Percentiles rank a stretch among this genome's conserved stretches.
Evolutionary conservation across 2,797 vertebrate genomes (phyloP).

Genomic region (Brotula barbata): DNA sequence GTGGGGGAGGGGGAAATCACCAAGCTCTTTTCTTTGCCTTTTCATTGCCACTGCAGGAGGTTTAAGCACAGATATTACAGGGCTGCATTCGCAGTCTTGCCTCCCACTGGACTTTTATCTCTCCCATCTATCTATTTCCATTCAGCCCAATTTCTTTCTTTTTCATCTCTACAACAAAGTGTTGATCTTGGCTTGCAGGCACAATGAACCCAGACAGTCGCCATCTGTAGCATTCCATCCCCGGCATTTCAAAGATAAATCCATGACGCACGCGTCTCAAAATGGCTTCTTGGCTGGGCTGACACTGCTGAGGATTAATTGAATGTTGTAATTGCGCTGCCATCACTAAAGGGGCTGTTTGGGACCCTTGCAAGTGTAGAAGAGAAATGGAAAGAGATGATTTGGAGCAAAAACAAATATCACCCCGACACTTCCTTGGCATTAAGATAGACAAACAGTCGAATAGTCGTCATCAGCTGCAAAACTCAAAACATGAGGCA

Average conservation of each 20-base stretch:
- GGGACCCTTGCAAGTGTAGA: conserved; percentile 3
- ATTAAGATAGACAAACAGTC: conserved; percentile 18
- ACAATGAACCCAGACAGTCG: conserved; percentile 16
- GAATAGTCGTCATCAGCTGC: no score
- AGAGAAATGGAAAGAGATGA: conserved; percentile 11
- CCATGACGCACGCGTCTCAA: conserved; percentile 14
- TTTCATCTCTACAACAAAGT: conserved; percentile 2
- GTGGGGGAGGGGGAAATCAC: background rate
- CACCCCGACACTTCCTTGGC: conserved; percentile 25
- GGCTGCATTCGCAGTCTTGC: conserved; percentile 5
- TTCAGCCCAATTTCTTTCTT: background rate
- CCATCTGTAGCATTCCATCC: conserved; percentile 35
- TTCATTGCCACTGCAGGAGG: conserved; percentile 12
- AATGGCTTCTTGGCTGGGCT: conserved; percentile 30
- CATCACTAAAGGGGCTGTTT: conserved; percentile 27
- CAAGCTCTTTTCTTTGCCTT: conserved; percentile 18
- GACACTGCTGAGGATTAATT: conserved; percentile 26
- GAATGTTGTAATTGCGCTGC: conserved; percentile 24
- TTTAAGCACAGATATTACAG: conserved; percentile 7
- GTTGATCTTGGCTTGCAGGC: conserved; percentile 11
- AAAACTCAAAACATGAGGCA: conserved; percentile 42
- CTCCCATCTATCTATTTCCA: conserved; percentile 9
- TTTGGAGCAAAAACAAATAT: conserved; percentile 22
- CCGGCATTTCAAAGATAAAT: conserved; percentile 11
- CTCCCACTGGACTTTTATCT: background rate